A percentile compares a stretch with the other conserved stretches of the same genome.
Conservation (phyloP, 1,140 invertebrate genomes). For the Pogonognathellus flavescens region DNA sequence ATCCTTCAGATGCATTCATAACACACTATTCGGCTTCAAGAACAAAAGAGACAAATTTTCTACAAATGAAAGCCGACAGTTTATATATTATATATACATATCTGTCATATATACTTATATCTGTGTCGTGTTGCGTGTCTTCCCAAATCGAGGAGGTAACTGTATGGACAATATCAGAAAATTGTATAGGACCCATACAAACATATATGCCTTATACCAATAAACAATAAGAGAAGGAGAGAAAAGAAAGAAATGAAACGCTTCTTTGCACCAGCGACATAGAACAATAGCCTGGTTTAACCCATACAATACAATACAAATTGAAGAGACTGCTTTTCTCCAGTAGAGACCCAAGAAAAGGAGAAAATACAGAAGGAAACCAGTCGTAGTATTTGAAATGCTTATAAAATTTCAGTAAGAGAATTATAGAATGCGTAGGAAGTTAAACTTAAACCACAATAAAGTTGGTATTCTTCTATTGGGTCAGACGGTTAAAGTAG, state of each 20-base stretch:
- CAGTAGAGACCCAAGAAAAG: no score
- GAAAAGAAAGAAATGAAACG: constrained; percentile 16
- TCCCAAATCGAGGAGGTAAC: neutral
- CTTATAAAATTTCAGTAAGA: no score
- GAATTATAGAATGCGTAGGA: neutral
- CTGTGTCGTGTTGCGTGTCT: neutral
- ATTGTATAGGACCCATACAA: neutral
- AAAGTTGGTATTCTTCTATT: constrained; percentile 20
- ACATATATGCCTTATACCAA: no score
- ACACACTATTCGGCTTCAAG: no score
- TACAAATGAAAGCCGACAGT: neutral
- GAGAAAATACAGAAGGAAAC: no score
- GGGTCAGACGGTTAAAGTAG: constrained; percentile 12
- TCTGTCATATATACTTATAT: no score
- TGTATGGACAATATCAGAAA: constrained; percentile 44
- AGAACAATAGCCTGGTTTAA: neutral
- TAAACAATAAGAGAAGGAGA: neutral
- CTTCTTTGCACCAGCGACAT: constrained; percentile 18
- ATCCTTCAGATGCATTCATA: no score
- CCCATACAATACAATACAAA: constrained; percentile 4
- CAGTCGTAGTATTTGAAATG: no score
- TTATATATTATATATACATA: neutral
- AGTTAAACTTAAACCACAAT: constrained; percentile 47
- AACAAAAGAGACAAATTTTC: neutral
- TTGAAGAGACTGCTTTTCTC: neutral